Evolutionary conservation across 1,140 invertebrate species (phyloP).

Genomic region (Drosophila baimaii): DNA sequence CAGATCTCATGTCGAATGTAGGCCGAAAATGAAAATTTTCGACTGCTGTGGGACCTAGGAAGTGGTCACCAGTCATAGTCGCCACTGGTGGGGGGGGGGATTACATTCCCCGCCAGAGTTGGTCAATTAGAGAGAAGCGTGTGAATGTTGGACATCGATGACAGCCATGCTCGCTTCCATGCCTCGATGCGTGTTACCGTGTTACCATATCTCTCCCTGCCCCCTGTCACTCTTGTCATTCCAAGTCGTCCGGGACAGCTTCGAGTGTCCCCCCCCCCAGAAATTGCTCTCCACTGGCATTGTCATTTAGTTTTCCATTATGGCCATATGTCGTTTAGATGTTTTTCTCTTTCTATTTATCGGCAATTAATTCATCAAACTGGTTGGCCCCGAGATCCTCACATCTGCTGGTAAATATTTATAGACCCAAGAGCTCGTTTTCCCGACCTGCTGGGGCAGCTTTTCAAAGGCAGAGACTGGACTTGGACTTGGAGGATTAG

Average conservation of each 20-base stretch:
- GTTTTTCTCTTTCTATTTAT: conserved; percentile 52
- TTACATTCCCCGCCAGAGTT: conserved; percentile 3
- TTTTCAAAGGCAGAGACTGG: conserved; percentile 42
- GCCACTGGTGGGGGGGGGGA: not conserved
- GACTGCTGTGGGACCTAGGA: conserved; percentile 35
- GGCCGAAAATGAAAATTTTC: conserved; percentile 46
- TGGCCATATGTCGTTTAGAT: conserved; percentile 58
- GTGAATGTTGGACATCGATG: conserved; percentile 59
- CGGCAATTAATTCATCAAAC: conserved; percentile 63
- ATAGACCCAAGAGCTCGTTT: conserved; percentile 37
- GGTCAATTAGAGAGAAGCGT: conserved; percentile 64
- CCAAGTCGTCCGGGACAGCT: conserved; percentile 37
- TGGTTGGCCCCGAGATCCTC: conserved; percentile 40
- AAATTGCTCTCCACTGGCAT: conserved; percentile 60
- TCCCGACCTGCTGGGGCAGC: conserved; percentile 33
- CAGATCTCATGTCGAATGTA: conserved; percentile 51
- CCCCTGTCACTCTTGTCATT: conserved; percentile 36
- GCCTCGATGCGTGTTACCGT: conserved; percentile 69
- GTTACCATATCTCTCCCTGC: conserved; percentile 55
- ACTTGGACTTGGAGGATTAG: conserved; percentile 27
- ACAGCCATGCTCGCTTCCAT: conserved; percentile 48
- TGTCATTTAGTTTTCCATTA: conserved; percentile 73
- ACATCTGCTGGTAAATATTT: conserved; percentile 47
- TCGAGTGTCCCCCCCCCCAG: conserved; percentile 11
- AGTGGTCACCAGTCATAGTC: not conserved